Conservation (phyloP, 2,888 invertebrate species). For the Drosophila helvetica region DNA sequence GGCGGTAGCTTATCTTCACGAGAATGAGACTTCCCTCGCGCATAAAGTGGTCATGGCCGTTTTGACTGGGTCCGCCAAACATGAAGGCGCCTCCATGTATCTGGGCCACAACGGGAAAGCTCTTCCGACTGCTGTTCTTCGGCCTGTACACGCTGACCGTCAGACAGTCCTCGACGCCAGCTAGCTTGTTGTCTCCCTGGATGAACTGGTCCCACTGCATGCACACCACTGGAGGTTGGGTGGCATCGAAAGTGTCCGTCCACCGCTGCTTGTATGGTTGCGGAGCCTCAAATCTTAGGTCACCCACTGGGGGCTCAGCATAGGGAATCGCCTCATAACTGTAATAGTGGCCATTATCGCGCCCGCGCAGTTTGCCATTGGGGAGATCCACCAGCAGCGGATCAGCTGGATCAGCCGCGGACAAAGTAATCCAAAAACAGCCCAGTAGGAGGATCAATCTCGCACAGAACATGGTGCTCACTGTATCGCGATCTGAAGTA, state of each 20-base stretch:
- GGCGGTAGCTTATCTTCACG: slow-evolving; percentile 88
- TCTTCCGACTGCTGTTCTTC: slow-evolving; percentile 33
- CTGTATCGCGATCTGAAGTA: background rate
- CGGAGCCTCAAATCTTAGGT: slow-evolving; percentile 85
- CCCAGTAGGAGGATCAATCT: background rate
- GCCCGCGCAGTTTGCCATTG: slow-evolving; percentile 75
- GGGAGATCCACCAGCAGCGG: slow-evolving; percentile 61
- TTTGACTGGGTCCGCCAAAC: slow-evolving; percentile 85
- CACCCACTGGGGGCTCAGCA: slow-evolving; percentile 87
- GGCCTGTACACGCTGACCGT: slow-evolving; percentile 88
- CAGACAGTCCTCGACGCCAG: slow-evolving; percentile 88
- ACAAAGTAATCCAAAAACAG: background rate
- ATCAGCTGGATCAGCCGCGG: slow-evolving; percentile 14
- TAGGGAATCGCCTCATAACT: slow-evolving; percentile 89
- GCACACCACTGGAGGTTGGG: slow-evolving; percentile 86
- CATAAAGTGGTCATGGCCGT: slow-evolving; percentile 86
- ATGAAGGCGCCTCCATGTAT: slow-evolving; percentile 90
- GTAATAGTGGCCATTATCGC: slow-evolving; percentile 82
- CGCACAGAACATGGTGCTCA: background rate
- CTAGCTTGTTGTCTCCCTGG: slow-evolving; percentile 60
- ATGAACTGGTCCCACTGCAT: slow-evolving; percentile 86
- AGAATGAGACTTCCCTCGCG: slow-evolving; percentile 86
- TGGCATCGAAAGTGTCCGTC: slow-evolving; percentile 84
- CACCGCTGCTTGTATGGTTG: slow-evolving; percentile 63
- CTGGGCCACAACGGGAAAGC: slow-evolving; percentile 87